Evolutionary conservation across 1,140 invertebrate species (phyloP).

Genomic region (Laupala kohalensis): DNA sequence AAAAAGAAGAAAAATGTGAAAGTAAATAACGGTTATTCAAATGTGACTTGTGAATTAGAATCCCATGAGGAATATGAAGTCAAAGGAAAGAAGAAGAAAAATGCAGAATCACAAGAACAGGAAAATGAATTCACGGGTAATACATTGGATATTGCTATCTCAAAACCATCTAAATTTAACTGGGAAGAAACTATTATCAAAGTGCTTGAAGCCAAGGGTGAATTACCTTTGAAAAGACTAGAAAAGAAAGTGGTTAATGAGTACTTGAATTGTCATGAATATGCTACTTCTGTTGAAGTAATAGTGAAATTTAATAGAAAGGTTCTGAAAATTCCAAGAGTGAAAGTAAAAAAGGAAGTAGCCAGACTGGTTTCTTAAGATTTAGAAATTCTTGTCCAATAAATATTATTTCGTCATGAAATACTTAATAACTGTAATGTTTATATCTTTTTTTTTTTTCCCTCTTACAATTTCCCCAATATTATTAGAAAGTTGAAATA

Average conservation of each 20-base stretch:
- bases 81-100: too few species aligned
- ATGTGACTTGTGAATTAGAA: too few species aligned
- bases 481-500: too few species aligned
- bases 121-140: not conserved
- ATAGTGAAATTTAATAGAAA: not conserved
- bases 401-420: too few species aligned
- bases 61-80: too few species aligned
- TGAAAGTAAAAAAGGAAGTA: not conserved
- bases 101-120: not conserved
- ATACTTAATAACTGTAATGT: too few species aligned
- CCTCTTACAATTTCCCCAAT: too few species aligned
- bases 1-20: not conserved
- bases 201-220: not conserved
- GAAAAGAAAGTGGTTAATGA: not conserved
- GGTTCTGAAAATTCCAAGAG: not conserved
- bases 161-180: not conserved
- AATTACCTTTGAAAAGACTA: not conserved
- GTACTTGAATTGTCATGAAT: not conserved
- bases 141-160: not conserved
- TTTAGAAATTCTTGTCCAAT: too few species aligned
- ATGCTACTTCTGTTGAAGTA: not conserved
- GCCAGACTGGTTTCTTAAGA: not conserved
- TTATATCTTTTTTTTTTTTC: too few species aligned
- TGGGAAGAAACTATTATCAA: not conserved
- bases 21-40: not conserved